Evolutionary conservation across 2,888 invertebrate genomes (phyloP), one percentile per base, ranked within the genome.

Genomic region (Lepidochrysops patricia): DNA sequence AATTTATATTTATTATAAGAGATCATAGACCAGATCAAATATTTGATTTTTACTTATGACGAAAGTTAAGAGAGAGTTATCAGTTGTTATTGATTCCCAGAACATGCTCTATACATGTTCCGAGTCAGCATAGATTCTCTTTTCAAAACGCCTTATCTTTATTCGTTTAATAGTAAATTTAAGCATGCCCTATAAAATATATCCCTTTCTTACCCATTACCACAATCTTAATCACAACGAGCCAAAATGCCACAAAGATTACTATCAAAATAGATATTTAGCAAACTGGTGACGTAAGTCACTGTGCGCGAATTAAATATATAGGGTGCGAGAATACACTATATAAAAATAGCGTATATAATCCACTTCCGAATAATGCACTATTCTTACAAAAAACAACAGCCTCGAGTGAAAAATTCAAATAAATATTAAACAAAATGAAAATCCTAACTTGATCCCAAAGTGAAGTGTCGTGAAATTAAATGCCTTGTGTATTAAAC

Each of bases 291-390:
- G 52, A 52, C 52, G 3, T 13, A 15, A 13, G 52, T 29, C 52
- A 27, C 52, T 52, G 52, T 52, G 52, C 52, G 27, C 15, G 7
- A 27, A 52, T 27, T 52, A 52, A 9, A 52, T 52, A 52, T 15
- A 52, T 29, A 52, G 29, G 12, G 54, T 54, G 54, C 32, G 4
- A 12, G 4, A 54, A 29, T 54, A 54, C 32, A 54, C 27, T 54
- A 54, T 54, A 54, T 54, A 54, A 54, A 54, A 54, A 54, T 54
- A 52, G 52, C 13, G 9, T 34, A 52, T 52, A 52, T 27, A 52
- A 52, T 29, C 9, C 29, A 54, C 29, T 29, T 54, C 19, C 7
- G 13, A 27, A 27, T 52, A 13, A 29, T 32, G 32, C 29, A 27
- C 15, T 13, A 29, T n/a, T 19, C 29, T 15, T 32, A 19, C 32